Base-by-base conservation (phyloP, 2,888 invertebrate species). In the Platycnemis pennipes region DNA sequence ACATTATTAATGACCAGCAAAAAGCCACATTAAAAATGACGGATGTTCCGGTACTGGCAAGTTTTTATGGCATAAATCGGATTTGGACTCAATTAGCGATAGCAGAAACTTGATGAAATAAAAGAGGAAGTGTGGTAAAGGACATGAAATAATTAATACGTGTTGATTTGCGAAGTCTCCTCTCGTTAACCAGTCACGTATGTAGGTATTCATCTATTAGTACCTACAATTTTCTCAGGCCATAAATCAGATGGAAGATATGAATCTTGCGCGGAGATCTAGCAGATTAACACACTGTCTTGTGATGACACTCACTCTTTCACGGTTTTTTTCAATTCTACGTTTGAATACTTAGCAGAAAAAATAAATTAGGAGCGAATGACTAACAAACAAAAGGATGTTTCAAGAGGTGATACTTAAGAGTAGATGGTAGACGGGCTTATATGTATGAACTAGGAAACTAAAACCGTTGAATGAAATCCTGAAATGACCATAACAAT, bases 1-100 rank as follows among this genome's bases (percentile, higher is more conserved):
- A 37, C 37, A 13, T 77, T 37, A 77, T 77, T 77, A 77, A 77
- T 77, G 77, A 77, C 37, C 77, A 77, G 77, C 77, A 77, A 77
- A 77, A 31, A 77, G 37, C 37, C 13, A 4, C 77, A 77, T 77
- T 77, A 77, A 77, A 49, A 31, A 77, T 37, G 77, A 16, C 31
- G 77, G 77, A 77, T 37, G 13, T 77, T 77, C 37, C 77, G 13
- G 37, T 16, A 37, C 31, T 16, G 3, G 31, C 77, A 77, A n/a
- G 2, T 37, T 77, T 77, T 77, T 77, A 37, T 37, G 77, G 26
- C 77, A 16, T 13, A 37, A 77, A 37, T 37, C 26, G 31, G 37
- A 37, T 37, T 77, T n/a, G 77, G 37, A 31, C 77, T 77, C 2
- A n/a, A 69, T 69, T 69, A 69, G 69, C 77, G 11, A 77, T 77